Evolutionary conservation across 1,140 invertebrate species (phyloP), one percentile per base, ranked within the genome.

Genomic region (Apis cerana): DNA sequence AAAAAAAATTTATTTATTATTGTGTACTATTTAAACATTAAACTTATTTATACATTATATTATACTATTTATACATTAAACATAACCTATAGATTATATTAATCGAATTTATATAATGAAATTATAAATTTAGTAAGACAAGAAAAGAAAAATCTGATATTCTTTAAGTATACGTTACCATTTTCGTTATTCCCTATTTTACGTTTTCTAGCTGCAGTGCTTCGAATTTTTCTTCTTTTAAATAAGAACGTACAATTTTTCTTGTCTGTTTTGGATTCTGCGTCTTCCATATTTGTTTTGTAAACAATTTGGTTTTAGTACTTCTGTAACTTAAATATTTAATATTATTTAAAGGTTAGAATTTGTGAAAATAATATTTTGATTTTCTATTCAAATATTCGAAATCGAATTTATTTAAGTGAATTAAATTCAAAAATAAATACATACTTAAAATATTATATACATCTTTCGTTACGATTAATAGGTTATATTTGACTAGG

Each of bases 191-290:
- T 81, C 0, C 85, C 82, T 50, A 77, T 85, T 76, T 92, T 91
- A n/a, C 94, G 90, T 91, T 94, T 95, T 83, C 95, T 89, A 13
- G 91, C 82, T 4, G 88, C 89, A 68, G 89, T 89, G 52, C 90
- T 92, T 75, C 91, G 89, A 50, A 93, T 88, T 78, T 91, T 93
- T 8, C 94, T 89, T 80, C 93, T 94, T 88, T 95, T 95, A 82
- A 95, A 95, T 19, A 92, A 74, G 90, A 94, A 92, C 65, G 85
- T 91, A 58, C 91, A 91, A 67, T 88, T 92, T 64, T 92, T 91
- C 70, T 91, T 89, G 43, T 91, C 89, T 15, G 75, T 17, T 48
- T 72, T 58, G 52, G 87, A 80, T 19, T 84, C 81, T 33, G 43
- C 67, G 75, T 90, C 88, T 70, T 88, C 90, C 92, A 93, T 93